Base-by-base conservation (phyloP, 2,888 invertebrate genomes). In the Syritta pipiens region DNA sequence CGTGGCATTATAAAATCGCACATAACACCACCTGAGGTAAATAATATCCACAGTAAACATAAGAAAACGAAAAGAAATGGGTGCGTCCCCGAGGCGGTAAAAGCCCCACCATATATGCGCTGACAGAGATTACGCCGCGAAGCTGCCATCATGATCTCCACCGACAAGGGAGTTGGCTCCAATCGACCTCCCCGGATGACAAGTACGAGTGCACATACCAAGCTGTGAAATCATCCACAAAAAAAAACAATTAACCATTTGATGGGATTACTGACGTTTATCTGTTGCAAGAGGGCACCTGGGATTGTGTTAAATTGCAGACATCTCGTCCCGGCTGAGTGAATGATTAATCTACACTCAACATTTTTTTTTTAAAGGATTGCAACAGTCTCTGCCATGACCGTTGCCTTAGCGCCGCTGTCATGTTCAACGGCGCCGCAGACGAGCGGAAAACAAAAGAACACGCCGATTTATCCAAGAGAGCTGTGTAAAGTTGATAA, bases 151-250 rank as follows among this genome's bases (percentile, higher is more conserved):
- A n/a, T n/a, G n/a, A n/a, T n/a, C n/a, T n/a, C n/a, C 30, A 63
- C 32, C 46, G 24, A 62, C 48, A n/a, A 37, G 55, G 48, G 71
- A 63, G 49, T 49, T 63, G 48, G 28, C 71, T 71, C 17, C 46
- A n/a, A 63, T 71, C 28, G 55, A 40, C 63, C 57, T 72, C 63
- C 71, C 24, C 22, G 19, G 42, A 28, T 67, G 55, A 57, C 55
- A 37, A 57, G 53, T 35, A 71, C 53, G 40, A 9, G 44, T 32
- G 42, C n/a, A n/a, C n/a, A n/a, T n/a, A n/a, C n/a, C n/a, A n/a
- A n/a, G 42, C 44, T 26, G 42, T 65, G 26, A 28, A 37, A 35
- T 24, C 10, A 44, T 57, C 55, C 26, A 57, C 14, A 62, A 7
- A 37, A 40, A 49, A 28, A 12, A 28, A 19, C 12, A 51, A 30